phyloP scores from a whole-genome alignment of 2,797 vertebrate genomes.

The Acomys russatus region DNA sequence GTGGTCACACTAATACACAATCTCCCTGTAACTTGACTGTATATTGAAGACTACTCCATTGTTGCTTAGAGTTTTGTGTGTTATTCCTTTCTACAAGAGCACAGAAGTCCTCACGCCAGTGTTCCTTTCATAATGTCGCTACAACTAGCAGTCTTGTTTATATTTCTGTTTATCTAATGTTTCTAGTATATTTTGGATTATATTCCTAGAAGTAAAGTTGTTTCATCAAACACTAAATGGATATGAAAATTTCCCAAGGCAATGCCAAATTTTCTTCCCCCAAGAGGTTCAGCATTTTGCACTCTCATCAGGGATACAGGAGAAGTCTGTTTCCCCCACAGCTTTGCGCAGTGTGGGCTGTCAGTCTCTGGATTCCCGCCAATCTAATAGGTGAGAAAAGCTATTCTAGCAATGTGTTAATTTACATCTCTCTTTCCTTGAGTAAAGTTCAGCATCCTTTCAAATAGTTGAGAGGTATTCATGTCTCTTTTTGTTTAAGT shows the following conservation, averaged over 20 bases:
- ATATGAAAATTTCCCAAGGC: not conserved
- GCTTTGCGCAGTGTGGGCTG: conserved; percentile 8
- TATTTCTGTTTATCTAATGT: conserved; percentile 14
- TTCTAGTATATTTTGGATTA: not conserved
- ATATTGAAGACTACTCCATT: not conserved
- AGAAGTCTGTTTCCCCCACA: conserved; percentile 43
- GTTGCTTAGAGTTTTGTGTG: not conserved
- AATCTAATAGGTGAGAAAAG: conserved; percentile 51
- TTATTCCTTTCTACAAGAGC: not conserved
- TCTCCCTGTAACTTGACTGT: not conserved
- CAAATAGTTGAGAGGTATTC: not conserved
- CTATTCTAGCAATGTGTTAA: conserved; percentile 13
- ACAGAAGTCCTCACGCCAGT: not conserved
- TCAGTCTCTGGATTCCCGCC: conserved; percentile 46
- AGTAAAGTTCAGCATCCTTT: conserved; percentile 31
- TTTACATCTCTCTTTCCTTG: not conserved
- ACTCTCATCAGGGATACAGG: not conserved
- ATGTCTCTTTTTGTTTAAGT: not conserved
- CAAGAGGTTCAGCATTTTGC: conserved; percentile 41
- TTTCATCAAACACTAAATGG: conserved; percentile 53
- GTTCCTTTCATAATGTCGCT: not conserved
- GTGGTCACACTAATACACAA: not conserved
- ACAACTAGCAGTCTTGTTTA: not conserved
- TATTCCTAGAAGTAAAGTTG: conserved; percentile 45
- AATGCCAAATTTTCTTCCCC: conserved; percentile 43